Conservation (phyloP, 2,113 vertebrate species). For the Willisornis vidua region DNA sequence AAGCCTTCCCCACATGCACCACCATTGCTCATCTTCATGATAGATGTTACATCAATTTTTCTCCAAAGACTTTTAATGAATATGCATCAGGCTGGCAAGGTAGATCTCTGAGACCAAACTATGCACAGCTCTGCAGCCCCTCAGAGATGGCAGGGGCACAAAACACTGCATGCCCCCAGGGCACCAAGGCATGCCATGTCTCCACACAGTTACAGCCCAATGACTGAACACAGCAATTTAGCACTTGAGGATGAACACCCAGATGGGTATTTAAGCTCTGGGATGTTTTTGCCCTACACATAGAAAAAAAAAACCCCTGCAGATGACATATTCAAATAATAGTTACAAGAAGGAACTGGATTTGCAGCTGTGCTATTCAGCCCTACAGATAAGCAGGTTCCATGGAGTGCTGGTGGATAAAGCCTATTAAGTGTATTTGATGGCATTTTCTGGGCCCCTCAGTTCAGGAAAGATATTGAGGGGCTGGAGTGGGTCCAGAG, state of each 20-base stretch:
- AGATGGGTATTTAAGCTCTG: background rate
- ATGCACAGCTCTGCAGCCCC: background rate
- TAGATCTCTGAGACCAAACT: background rate
- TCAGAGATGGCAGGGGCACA: background rate
- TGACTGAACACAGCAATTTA: background rate
- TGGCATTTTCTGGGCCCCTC: background rate
- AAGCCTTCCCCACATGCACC: background rate
- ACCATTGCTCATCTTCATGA: accelerated
- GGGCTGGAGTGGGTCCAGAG: no score
- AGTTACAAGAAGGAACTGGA: background rate
- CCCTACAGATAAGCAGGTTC: background rate
- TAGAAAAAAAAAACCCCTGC: background rate
- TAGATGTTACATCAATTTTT: background rate
- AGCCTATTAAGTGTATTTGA: background rate
- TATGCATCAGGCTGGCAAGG: background rate
- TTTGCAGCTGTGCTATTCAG: background rate
- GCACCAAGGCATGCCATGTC: accelerated
- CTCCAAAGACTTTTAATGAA: background rate
- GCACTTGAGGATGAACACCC: background rate
- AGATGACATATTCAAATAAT: background rate
- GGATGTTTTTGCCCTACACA: background rate
- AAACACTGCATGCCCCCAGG: background rate
- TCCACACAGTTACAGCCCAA: background rate
- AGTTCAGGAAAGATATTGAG: no score
- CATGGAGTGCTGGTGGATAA: background rate